Evolutionary conservation across 2,888 invertebrate genomes (phyloP).

Genomic region (Macaria liturata): DNA sequence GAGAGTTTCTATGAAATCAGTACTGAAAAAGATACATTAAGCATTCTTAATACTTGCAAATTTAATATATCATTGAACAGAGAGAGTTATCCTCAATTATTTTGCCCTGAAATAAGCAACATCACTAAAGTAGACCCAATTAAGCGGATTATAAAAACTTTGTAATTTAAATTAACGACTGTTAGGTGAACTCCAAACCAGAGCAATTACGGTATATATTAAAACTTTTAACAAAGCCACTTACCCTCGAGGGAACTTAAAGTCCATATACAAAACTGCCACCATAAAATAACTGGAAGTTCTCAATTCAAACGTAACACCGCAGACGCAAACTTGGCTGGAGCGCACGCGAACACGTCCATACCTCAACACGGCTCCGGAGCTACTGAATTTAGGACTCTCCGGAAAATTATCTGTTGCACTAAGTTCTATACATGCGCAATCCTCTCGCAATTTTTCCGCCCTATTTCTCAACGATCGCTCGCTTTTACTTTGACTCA

Average conservation of each 20-base stretch:
- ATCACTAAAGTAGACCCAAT: background rate
- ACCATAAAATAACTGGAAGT: slow-evolving; percentile 45
- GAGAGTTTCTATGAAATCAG: too few species aligned
- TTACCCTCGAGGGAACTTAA: slow-evolving; percentile 44
- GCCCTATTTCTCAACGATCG: slow-evolving; percentile 37
- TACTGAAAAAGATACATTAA: too few species aligned
- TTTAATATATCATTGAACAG: too few species aligned
- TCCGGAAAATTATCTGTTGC: slow-evolving; percentile 57
- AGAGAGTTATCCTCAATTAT: too few species aligned
- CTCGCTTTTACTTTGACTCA: slow-evolving; percentile 18
- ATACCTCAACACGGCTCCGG: slow-evolving; percentile 44
- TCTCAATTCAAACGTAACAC: slow-evolving; percentile 49
- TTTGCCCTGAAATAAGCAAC: background rate
- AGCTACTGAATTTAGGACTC: slow-evolving; percentile 57
- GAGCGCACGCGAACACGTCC: slow-evolving; percentile 42
- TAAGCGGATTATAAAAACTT: slow-evolving; percentile 18
- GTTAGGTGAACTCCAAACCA: slow-evolving; percentile 23
- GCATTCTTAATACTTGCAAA: too few species aligned
- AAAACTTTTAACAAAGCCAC: slow-evolving; percentile 36
- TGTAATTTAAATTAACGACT: slow-evolving; percentile 22
- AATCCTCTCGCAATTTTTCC: slow-evolving; percentile 38
- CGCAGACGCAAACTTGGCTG: slow-evolving; percentile 51
- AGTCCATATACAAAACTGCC: slow-evolving; percentile 51
- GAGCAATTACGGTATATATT: slow-evolving; percentile 32
- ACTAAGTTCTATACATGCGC: slow-evolving; percentile 62